Evolutionary conservation across 53 echinoderm and acorn worm species (phyloP).

Genomic region (Mesocentrotus franciscanus): DNA sequence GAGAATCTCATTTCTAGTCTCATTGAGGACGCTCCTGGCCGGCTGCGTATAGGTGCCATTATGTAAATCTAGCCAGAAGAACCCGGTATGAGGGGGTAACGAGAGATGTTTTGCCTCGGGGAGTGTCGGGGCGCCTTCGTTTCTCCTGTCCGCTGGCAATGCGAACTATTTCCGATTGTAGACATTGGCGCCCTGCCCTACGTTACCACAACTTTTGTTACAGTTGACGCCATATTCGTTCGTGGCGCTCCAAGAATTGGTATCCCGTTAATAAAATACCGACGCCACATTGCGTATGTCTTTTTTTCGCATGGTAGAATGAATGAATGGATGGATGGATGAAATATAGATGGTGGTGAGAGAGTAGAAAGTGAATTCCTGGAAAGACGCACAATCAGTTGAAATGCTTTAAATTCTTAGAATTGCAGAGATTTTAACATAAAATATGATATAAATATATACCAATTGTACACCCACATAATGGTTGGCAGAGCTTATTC

Average conservation of each 20-base stretch:
- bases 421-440: too few relatives aligned
- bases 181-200: neutral
- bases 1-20: neutral
- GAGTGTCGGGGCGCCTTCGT: neutral
- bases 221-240: neutral
- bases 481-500: too few relatives aligned
- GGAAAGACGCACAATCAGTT: too few relatives aligned
- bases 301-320: neutral
- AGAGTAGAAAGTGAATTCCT: neutral
- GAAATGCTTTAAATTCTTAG: too few relatives aligned
- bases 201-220: neutral
- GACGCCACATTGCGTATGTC: neutral
- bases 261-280: neutral
- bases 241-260: neutral
- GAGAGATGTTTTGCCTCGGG: neutral
- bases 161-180: neutral
- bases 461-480: too few relatives aligned
- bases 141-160: neutral
- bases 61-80: neutral
- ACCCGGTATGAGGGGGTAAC: neutral
- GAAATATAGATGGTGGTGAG: neutral
- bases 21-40: neutral
- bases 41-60: neutral
- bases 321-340: neutral
- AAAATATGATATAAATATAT: too few relatives aligned